A percentile compares a stretch with the other conserved stretches of the same genome.
Conservation (phyloP, 2,888 invertebrate species). For the Agrotis clavis region DNA sequence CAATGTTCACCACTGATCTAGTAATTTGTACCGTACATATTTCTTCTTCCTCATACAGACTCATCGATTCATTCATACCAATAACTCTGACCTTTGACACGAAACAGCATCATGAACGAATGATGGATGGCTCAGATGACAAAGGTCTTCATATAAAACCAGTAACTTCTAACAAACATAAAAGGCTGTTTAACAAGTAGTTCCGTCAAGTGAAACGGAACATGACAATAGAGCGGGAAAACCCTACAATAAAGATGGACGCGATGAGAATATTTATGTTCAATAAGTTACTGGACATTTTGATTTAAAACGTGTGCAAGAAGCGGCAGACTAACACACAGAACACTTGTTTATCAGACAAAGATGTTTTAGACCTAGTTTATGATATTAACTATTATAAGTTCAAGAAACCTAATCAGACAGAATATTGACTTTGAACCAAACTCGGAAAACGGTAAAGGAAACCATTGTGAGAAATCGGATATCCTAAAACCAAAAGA, state of each 20-base stretch:
- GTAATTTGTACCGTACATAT: not conserved
- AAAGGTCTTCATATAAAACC: not conserved
- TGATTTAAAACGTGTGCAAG: slow-evolving; percentile 4
- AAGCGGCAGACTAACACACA: slow-evolving; percentile 10
- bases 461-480: too few relatives aligned
- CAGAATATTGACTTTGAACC: too few relatives aligned
- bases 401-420: too few relatives aligned
- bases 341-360: not conserved
- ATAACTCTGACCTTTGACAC: not conserved
- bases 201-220: slow-evolving; percentile 45
- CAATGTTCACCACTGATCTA: not conserved
- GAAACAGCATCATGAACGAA: not conserved
- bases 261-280: slow-evolving; percentile 44
- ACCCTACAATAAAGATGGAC: slow-evolving; percentile 22
- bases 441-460: too few relatives aligned
- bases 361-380: too few relatives aligned
- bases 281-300: slow-evolving; percentile 21
- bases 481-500: too few relatives aligned
- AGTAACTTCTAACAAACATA: slow-evolving; percentile 3
- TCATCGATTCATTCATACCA: not conserved
- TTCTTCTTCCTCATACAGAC: not conserved
- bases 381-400: too few relatives aligned
- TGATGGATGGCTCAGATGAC: not conserved
- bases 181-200: slow-evolving; percentile 13
- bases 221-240: slow-evolving; percentile 45